phyloP scores from a whole-genome alignment of 2,797 vertebrate species.

The Glyptemys insculpta region DNA sequence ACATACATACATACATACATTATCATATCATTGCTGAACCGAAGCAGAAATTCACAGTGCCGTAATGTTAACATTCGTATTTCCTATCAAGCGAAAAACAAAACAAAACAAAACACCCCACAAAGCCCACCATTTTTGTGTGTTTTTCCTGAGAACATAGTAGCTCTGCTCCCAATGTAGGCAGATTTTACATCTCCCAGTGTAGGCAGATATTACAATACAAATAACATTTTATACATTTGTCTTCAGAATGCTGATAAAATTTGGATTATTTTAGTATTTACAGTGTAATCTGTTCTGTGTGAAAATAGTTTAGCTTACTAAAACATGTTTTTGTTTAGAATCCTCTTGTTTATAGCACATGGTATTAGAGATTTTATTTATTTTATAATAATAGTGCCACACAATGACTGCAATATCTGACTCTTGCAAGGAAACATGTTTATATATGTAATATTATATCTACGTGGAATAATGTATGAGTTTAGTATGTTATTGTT shows the following conservation, averaged over 20 bases:
- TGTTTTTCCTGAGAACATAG: background rate
- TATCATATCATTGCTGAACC: accelerated
- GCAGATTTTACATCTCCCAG: background rate
- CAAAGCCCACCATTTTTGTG: background rate
- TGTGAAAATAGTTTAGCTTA: slow-evolving; percentile 42
- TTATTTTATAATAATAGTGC: slow-evolving; percentile 64
- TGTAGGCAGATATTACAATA: background rate
- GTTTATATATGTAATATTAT: slow-evolving; percentile 74
- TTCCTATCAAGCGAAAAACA: background rate
- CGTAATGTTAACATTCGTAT: accelerated
- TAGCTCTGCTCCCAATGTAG: background rate
- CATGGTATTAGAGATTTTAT: slow-evolving; percentile 49
- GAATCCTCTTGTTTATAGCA: slow-evolving; percentile 42
- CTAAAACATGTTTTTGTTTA: slow-evolving; percentile 53
- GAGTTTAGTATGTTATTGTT: slow-evolving; percentile 75
- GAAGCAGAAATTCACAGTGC: background rate
- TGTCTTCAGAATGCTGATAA: background rate
- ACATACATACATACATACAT: accelerated
- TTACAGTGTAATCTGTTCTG: slow-evolving; percentile 21
- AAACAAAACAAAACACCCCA: accelerated
- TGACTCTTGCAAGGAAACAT: slow-evolving; percentile 74
- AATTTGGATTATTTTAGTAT: slow-evolving; percentile 3
- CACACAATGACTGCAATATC: slow-evolving; percentile 71
- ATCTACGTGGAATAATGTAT: slow-evolving; percentile 58
- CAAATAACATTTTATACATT: background rate